Evolutionary conservation across 2,888 invertebrate species (phyloP).

Genomic region (Cartodere bifasciata): DNA sequence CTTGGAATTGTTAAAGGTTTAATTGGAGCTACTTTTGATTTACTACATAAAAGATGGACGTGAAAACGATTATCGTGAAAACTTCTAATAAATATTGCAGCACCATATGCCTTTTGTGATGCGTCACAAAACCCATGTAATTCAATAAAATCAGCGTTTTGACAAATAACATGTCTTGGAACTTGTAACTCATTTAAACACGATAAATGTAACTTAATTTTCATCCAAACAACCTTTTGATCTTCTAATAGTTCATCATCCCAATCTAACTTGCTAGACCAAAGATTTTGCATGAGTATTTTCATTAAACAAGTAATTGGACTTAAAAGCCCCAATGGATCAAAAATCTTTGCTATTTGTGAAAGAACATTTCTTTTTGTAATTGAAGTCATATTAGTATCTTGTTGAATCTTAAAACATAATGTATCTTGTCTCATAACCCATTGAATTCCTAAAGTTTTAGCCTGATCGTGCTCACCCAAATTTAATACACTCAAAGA

Average conservation of each 20-base stretch:
- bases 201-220: conserved; percentile 2
- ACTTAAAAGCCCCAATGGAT: conserved; percentile 10
- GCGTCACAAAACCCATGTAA: conserved; percentile 1
- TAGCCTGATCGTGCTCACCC: too few relatives aligned
- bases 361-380: conserved; percentile 2
- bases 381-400: too few relatives aligned
- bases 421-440: too few relatives aligned
- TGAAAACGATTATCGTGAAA: too few relatives aligned
- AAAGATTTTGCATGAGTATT: conserved; percentile 10
- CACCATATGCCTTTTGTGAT: conserved; percentile 2
- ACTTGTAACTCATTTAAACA: conserved; percentile 3
- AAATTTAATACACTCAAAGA: too few relatives aligned
- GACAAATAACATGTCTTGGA: conserved; percentile 1
- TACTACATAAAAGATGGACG: neutral
- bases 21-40: neutral
- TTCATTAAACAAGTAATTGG: conserved; percentile 7
- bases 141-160: neutral
- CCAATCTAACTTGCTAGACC: conserved; percentile 8
- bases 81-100: too few relatives aligned
- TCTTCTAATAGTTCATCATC: conserved; percentile 10
- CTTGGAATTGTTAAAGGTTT: neutral
- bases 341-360: conserved; percentile 9
- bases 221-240: conserved; percentile 4
- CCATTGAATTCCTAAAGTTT: too few relatives aligned
- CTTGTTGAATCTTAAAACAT: too few relatives aligned